These are phyloP conservation scores for Drosophila repleta DNA, from an alignment of 1,140 invertebrate genomes.

Conservation along the genomic window DNA sequence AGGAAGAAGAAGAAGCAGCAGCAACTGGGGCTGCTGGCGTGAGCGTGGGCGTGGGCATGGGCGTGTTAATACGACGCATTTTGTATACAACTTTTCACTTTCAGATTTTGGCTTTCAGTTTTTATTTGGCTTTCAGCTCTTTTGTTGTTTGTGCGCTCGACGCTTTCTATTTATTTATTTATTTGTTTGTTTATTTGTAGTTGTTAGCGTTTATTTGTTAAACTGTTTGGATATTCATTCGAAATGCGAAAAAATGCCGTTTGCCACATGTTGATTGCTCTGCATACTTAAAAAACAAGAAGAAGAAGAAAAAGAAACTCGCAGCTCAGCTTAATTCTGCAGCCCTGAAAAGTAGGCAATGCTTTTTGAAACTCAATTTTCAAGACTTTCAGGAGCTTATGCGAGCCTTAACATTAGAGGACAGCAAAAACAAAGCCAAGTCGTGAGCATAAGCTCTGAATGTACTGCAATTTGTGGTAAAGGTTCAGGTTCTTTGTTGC, in stretches of 20 bases:
- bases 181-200: constrained; percentile 75
- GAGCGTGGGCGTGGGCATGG: not conserved
- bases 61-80: constrained; percentile 79
- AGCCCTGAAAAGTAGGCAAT: constrained; percentile 14
- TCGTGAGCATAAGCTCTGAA: constrained; percentile 1
- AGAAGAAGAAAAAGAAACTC: not conserved
- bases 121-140: constrained; percentile 74
- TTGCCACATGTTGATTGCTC: constrained; percentile 45
- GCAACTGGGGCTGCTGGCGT: not conserved
- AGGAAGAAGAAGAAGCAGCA: not conserved
- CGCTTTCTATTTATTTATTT: constrained; percentile 65
- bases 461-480: constrained; percentile 15
- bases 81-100: constrained; percentile 80
- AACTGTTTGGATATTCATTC: constrained; percentile 75
- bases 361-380: not conserved
- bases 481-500: not conserved
- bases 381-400: not conserved
- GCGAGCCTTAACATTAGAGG: not conserved
- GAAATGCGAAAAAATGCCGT: constrained; percentile 47
- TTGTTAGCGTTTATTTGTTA: constrained; percentile 74
- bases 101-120: constrained; percentile 66
- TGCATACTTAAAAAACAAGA: constrained; percentile 18
- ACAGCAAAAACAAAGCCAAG: not conserved
- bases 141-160: constrained; percentile 29
- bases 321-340: not conserved